These are phyloP conservation scores for Neodontobutis hainanensis DNA, from an alignment of 2,113 vertebrate species.

Conservation along the genomic window DNA sequence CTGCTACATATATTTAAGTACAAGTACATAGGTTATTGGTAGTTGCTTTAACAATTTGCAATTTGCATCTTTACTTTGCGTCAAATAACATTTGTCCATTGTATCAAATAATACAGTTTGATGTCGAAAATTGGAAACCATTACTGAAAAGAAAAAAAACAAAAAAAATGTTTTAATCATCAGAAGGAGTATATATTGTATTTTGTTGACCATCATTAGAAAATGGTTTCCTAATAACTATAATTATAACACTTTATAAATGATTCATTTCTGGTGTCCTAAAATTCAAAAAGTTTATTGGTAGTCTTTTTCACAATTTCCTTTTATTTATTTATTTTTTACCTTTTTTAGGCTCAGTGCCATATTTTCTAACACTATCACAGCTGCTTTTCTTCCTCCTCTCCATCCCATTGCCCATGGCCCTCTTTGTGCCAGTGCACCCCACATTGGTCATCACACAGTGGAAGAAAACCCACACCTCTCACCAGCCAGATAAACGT, in stretches of 20 bases:
- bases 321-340: not conserved
- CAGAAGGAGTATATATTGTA: not conserved
- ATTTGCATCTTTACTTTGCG: no score
- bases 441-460: not conserved
- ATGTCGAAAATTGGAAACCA: no score
- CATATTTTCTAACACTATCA: not conserved
- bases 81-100: no score
- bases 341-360: slow-evolving; percentile 4
- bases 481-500: slow-evolving; percentile 24
- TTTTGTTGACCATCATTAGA: not conserved
- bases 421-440: slow-evolving; percentile 4
- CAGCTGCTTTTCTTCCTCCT: not conserved
- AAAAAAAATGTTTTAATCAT: no score
- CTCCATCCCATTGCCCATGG: slow-evolving; percentile 7
- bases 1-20: no score
- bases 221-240: not conserved
- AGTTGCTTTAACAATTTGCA: no score
- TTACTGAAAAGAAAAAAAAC: no score
- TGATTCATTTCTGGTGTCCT: not conserved
- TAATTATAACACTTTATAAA: not conserved
- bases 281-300: not conserved
- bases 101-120: no score
- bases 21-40: no score
- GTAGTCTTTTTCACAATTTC: not conserved
- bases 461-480: slow-evolving; percentile 23